Percentiles rank a stretch among this genome's conserved stretches.
These are phyloP conservation scores for Acrocephalus kingi DNA, from an alignment of 2,113 vertebrate genomes.

Conservation along the genomic window DNA sequence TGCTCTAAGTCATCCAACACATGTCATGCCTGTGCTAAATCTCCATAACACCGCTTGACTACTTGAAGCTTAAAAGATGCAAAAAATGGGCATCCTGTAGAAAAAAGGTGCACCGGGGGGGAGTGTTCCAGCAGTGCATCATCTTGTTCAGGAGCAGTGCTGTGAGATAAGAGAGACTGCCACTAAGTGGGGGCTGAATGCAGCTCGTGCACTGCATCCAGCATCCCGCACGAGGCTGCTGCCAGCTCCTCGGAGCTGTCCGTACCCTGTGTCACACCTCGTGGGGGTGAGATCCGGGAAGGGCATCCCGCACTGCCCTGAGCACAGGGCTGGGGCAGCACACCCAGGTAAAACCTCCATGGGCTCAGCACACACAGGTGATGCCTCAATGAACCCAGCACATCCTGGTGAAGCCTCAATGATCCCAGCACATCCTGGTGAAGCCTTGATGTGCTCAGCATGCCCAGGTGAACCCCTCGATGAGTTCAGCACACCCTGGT, in stretches of 20 bases:
- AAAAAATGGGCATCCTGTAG: background rate
- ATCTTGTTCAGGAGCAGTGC: background rate
- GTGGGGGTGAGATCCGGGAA: accelerated
- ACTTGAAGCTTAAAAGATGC: background rate
- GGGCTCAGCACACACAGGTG: background rate
- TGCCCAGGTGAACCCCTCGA: background rate
- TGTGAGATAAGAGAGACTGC: background rate
- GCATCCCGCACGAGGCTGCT: accelerated
- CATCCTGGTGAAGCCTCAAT: background rate
- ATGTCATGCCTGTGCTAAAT: background rate
- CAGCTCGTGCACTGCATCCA: background rate
- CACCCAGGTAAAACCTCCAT: background rate
- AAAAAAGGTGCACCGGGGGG: background rate
- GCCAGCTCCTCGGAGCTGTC: background rate
- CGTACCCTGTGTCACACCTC: accelerated
- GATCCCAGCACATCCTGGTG: accelerated
- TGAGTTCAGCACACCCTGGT: background rate
- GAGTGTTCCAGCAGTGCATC: accelerated
- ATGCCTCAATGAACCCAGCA: background rate
- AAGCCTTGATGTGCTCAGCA: too few species aligned
- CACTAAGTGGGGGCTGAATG: accelerated
- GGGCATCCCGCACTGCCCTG: background rate
- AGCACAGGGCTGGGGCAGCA: background rate
- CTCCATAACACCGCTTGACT: accelerated
- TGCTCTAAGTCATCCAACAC: background rate